These are phyloP conservation scores for Mallotus villosus DNA, from an alignment of 2,797 vertebrate genomes.

Conservation along the genomic window DNA sequence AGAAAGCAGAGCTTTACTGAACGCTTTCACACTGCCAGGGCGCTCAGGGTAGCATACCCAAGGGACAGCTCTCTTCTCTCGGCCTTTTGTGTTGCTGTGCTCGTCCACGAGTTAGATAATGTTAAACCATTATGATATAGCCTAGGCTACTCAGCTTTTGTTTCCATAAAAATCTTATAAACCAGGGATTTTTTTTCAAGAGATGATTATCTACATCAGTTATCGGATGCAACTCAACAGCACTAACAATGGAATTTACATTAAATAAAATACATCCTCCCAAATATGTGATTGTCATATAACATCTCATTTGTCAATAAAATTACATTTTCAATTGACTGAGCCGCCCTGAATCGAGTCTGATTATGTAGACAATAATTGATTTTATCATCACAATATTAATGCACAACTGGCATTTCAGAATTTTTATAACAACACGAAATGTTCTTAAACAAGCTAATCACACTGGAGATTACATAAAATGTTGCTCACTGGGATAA, in stretches of 20 bases:
- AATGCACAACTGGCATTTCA: too few relatives aligned
- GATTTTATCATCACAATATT: neutral
- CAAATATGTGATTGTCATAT: neutral
- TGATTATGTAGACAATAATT: neutral
- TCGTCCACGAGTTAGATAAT: slow-evolving; percentile 62
- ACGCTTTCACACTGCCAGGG: slow-evolving; percentile 64
- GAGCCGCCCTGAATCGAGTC: neutral
- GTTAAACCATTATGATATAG: slow-evolving; percentile 44
- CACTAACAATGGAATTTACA: slow-evolving; percentile 29
- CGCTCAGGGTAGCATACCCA: slow-evolving; percentile 65
- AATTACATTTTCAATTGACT: neutral
- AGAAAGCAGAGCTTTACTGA: slow-evolving; percentile 68
- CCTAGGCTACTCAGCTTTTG: slow-evolving; percentile 57
- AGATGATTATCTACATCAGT: slow-evolving; percentile 35
- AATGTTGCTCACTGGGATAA: too few relatives aligned
- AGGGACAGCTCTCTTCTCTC: slow-evolving; percentile 63
- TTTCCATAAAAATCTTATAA: slow-evolving; percentile 60
- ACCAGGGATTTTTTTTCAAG: slow-evolving; percentile 43
- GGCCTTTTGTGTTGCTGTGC: slow-evolving; percentile 65
- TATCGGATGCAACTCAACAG: neutral
- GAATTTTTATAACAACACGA: too few relatives aligned
- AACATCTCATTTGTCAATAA: neutral
- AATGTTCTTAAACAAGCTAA: too few relatives aligned
- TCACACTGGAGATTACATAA: too few relatives aligned
- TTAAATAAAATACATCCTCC: slow-evolving; percentile 11